Percentiles rank a stretch among this genome's conserved stretches.
These are phyloP conservation scores for Eulemur coronatus DNA, from an alignment of 2,797 vertebrate genomes.

Conservation along the genomic window DNA sequence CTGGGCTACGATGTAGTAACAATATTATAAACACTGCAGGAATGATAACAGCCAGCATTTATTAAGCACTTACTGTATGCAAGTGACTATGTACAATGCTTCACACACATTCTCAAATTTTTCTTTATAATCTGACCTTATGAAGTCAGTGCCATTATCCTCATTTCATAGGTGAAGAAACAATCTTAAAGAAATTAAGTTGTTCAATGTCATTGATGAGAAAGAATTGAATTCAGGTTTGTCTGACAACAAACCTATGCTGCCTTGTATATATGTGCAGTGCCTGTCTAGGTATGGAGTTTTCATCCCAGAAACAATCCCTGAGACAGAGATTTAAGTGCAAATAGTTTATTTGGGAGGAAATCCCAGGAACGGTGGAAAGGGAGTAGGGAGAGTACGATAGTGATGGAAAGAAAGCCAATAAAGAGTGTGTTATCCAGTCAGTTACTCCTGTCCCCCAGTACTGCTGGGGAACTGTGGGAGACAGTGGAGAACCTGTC, in stretches of 20 bases:
- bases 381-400: not conserved
- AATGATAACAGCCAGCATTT: not conserved
- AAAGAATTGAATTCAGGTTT: not conserved
- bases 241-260: not conserved
- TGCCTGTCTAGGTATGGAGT: not conserved
- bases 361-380: not conserved
- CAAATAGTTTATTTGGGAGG: not conserved
- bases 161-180: not conserved
- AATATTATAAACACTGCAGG: not conserved
- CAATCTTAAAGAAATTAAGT: not conserved
- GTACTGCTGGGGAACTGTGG: not conserved
- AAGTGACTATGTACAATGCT: not conserved
- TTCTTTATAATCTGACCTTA: not conserved
- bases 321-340: not conserved
- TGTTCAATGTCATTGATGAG: not conserved
- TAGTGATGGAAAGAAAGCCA: not conserved
- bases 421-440: not conserved
- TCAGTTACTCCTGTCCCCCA: not conserved
- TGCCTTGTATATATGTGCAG: not conserved
- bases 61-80: not conserved
- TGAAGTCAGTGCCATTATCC: not conserved
- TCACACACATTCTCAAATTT: not conserved
- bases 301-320: not conserved
- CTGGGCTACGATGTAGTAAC: not conserved
- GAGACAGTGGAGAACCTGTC: not conserved